Evolutionary conservation across 2,113 vertebrate genomes (phyloP).

Genomic region (Natator depressus): DNA sequence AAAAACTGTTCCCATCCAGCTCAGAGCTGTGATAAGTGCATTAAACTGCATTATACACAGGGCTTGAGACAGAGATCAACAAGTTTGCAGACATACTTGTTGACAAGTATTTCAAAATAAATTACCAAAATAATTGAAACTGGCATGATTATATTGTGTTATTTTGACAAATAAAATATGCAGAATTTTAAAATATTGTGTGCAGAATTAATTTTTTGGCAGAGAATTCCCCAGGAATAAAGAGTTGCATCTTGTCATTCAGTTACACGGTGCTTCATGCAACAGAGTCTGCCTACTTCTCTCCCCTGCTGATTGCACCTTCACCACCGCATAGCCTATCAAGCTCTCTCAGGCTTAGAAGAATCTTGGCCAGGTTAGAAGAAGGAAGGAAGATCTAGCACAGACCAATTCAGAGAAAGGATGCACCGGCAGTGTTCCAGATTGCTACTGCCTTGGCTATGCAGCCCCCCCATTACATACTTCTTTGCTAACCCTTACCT

Average conservation of each 20-base stretch:
- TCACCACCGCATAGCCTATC: background rate
- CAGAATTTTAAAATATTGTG: too few species aligned
- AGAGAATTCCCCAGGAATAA: too few species aligned
- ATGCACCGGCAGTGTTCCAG: background rate
- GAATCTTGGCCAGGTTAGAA: background rate
- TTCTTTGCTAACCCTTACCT: slow-evolving; percentile 63
- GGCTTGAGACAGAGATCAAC: background rate
- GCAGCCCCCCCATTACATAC: background rate
- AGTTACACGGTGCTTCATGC: background rate
- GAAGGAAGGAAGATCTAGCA: background rate
- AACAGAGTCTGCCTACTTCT: background rate
- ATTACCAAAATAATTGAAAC: too few species aligned
- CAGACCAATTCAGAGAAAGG: background rate
- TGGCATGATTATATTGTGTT: too few species aligned
- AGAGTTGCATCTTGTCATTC: background rate
- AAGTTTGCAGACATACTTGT: background rate
- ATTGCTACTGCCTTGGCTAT: background rate
- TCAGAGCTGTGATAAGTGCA: background rate
- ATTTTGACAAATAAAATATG: too few species aligned
- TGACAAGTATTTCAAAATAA: too few species aligned
- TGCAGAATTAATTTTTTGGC: too few species aligned
- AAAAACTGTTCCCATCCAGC: background rate
- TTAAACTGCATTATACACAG: background rate
- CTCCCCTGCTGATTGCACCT: background rate
- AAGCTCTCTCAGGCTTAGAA: background rate